Base-by-base conservation (phyloP, 2,888 invertebrate genomes). In the Drosophila planitibia region DNA sequence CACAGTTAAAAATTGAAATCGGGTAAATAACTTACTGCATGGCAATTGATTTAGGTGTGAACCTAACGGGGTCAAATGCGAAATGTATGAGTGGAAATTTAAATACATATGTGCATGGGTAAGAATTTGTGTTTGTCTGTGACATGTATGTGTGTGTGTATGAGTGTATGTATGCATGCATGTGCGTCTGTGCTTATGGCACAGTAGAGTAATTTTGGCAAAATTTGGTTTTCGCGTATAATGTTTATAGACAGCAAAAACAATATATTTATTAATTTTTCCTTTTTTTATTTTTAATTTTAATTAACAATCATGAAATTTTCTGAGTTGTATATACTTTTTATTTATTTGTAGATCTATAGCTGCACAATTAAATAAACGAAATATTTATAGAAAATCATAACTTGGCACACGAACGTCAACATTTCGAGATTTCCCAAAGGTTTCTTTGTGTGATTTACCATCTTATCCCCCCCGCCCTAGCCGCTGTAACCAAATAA, bases 51-150 rank as follows among this genome's bases (percentile, higher is more conserved):
- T 69, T 77, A 79, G 79, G 66, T 74, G 70, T 68, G 71, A 81
- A 73, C 57, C 66, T 79, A 83, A 83, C 77, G 87, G 84, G 84
- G 81, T 84, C 87, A 83, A 76, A 76, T 76, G 78, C 76, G 70
- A 35, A 61, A 65, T 58, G 25, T 37, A 58, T 68, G 14, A 9
- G 44, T 32, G 22, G 19, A 7, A 28, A 37, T 55, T 39, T 25
- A 35, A 19, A 55, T 55, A 25, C 47, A 47, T 25, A 16, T 53
- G 14, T 53, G 12, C 12, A 19, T 28, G 9, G 33, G 4, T 30
- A 44, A 25, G 25, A 19, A 12, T 54, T 33, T 58, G 22, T 63
- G 39, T 35, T 16, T 39, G 10, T 10, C 5, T 28, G 16, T 25
- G 16, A 10, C 19, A 44, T 32, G 28, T 14, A 7, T 63, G 32